Evolutionary conservation across 2,113 vertebrate species (phyloP).

Genomic region (Pomatostomus ruficeps): DNA sequence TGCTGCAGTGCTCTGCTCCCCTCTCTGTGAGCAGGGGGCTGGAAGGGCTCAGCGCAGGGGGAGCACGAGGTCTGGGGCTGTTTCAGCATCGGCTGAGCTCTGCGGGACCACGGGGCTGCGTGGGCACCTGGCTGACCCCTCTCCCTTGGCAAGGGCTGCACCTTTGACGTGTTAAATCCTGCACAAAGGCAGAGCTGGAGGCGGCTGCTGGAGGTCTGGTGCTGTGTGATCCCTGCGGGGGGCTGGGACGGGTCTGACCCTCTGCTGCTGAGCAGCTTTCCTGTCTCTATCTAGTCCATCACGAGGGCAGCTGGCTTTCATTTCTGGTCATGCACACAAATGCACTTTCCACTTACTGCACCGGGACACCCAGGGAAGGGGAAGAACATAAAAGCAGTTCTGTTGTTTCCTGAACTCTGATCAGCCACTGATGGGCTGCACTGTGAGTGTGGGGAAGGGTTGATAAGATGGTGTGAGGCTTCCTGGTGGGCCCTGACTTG

Average conservation of each 20-base stretch:
- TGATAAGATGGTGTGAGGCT: background rate
- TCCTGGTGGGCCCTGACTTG: background rate
- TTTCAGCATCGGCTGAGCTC: background rate
- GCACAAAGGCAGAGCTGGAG: background rate
- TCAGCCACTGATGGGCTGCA: background rate
- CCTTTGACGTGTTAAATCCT: background rate
- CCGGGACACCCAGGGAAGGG: fast-evolving
- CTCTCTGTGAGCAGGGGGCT: fast-evolving
- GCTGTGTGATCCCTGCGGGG: background rate
- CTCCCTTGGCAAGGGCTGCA: background rate
- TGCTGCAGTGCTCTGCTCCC: fast-evolving
- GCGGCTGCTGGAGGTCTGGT: background rate
- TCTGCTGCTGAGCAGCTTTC: background rate
- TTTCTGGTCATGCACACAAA: background rate
- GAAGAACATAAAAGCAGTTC: background rate
- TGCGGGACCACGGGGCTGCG: background rate
- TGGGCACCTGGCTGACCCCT: background rate
- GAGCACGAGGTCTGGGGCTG: background rate
- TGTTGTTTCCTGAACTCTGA: background rate
- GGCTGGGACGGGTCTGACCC: background rate
- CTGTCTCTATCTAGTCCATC: background rate
- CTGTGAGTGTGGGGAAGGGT: background rate
- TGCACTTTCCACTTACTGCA: background rate
- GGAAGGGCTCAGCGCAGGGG: background rate
- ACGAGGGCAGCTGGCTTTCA: background rate